These are phyloP conservation scores for Gymnocypris eckloni DNA, from an alignment of 2,797 vertebrate genomes.

Conservation along the genomic window DNA sequence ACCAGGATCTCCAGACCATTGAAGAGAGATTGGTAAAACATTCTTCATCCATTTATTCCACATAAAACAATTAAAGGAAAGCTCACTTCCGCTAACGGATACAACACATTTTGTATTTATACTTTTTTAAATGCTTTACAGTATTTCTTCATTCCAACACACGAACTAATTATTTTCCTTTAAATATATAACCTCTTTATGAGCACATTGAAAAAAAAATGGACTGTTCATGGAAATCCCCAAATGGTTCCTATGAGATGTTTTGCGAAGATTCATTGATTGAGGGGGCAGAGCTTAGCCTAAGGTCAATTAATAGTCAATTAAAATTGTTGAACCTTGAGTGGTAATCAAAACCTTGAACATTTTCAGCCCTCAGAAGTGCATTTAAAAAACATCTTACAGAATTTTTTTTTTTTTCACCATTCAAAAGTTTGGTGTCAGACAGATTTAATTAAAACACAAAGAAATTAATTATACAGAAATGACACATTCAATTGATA, in stretches of 20 bases:
- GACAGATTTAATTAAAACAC: no score
- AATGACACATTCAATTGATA: no score
- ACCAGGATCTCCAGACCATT: slow-evolving; percentile 76
- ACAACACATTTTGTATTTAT: background rate
- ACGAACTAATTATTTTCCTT: background rate
- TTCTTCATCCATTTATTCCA: background rate
- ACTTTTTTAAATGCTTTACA: background rate
- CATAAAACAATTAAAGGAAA: background rate
- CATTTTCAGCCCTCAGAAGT: background rate
- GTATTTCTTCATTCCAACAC: background rate
- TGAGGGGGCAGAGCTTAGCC: background rate
- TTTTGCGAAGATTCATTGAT: background rate
- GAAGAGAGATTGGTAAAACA: slow-evolving; percentile 80
- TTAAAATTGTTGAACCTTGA: background rate
- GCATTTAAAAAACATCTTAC: background rate
- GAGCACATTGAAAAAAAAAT: background rate
- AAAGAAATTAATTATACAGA: no score
- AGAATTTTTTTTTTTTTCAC: no score
- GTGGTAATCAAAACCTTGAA: background rate
- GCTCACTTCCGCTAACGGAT: background rate
- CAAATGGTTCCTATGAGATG: background rate
- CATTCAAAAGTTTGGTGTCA: no score
- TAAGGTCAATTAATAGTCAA: background rate
- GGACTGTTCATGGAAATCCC: background rate
- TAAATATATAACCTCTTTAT: background rate